Base-by-base conservation (phyloP, 2,888 invertebrate species). In the Megastigmus dorsalis region DNA sequence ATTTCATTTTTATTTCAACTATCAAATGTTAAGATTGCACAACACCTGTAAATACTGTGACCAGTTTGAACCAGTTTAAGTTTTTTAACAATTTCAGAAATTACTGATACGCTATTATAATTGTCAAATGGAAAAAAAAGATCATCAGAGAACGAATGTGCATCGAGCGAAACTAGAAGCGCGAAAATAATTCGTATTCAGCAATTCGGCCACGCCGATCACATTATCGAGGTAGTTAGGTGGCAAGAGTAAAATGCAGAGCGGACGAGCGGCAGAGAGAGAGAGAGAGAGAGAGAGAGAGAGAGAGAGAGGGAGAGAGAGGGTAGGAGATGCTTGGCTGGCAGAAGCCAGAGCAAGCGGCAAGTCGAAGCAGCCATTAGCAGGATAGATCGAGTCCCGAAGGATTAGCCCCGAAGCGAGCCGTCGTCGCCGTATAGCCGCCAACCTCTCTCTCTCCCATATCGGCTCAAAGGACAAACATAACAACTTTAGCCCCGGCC, bases 381-480 rank as follows among this genome's bases (percentile, higher is more conserved):
- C 68, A 23, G 65, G 75, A 63, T 68, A 54, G 67, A 72, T 68
- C 84, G 77, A 82, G 82, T 84, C 85, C 81, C 84, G 80, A 78
- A 85, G 85, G 87, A 86, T 85, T 85, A 84, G 81, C 81, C 83
- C 84, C 79, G 82, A 80, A 82, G 81, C 83, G 79, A 78, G 20
- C 52, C 28, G 45, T 33, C 78, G 78, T 80, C 78, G 23, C 36
- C 73, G 67, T n/a, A n/a, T n/a, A n/a, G n/a, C n/a, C n/a, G n/a
- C n/a, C n/a, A n/a, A n/a, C n/a, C 68, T 71, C 65, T 54, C 41
- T 45, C 20, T 36, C 55, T 41, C 59, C 30, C 18, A 33, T 78
- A 82, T 82, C 84, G 82, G 82, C 86, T 88, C 87, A 88, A 88
- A 88, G 88, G 88, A 87, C 88, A 87, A 88, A 85, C 85, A 87